A percentile compares a stretch with the other conserved stretches of the same genome.
Conservation (phyloP, 2,113 vertebrate genomes). For the Gracilinanus agilis region DNA sequence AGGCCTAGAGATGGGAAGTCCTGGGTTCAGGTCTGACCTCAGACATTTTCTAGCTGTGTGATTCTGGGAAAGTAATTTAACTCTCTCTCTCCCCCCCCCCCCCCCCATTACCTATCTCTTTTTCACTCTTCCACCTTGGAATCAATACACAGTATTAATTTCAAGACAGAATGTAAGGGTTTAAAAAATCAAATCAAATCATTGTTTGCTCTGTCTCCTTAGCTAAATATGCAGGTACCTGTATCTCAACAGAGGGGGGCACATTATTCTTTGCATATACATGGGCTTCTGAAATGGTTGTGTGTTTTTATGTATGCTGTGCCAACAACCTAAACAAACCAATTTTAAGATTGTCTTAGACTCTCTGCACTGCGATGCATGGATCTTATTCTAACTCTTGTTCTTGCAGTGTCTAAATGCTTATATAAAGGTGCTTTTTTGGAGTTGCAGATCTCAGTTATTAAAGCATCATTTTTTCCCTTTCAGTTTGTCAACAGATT, state of each 20-base stretch:
- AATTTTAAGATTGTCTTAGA: background rate
- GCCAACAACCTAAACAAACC: background rate
- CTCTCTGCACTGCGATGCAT: background rate
- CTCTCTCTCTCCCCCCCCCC: no score
- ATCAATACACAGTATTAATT: no score
- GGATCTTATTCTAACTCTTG: background rate
- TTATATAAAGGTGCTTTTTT: background rate
- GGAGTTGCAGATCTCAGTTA: background rate
- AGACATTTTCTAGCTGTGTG: no score
- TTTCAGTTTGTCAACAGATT: background rate
- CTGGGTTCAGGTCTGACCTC: no score
- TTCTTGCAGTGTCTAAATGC: no score
- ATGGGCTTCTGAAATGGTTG: background rate
- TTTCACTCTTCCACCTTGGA: no score
- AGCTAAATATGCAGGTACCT: background rate
- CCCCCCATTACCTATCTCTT: no score
- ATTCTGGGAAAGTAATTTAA: no score
- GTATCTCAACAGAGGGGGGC: background rate
- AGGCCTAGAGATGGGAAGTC: no score
- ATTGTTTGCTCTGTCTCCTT: background rate
- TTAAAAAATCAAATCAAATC: no score
- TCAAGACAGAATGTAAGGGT: no score
- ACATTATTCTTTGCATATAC: background rate
- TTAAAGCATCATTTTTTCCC: background rate
- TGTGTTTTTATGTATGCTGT: background rate